Evolutionary conservation across 2,113 vertebrate species (phyloP).

Genomic region (Ia io): DNA sequence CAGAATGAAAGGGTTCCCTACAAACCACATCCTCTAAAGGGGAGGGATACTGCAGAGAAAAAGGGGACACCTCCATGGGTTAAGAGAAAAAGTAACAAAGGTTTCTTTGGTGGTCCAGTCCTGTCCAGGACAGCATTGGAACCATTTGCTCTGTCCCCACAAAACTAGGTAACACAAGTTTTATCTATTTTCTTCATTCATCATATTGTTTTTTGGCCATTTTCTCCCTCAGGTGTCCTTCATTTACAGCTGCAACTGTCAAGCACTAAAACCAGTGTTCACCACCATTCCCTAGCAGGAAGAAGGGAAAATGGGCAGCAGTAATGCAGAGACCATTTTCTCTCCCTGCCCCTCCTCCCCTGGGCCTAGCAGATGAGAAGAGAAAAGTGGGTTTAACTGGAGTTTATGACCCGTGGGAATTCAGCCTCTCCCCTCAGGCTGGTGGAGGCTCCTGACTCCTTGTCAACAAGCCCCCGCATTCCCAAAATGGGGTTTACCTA

Average conservation of each 20-base stretch:
- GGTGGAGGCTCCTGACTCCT: background rate
- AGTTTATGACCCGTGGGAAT: background rate
- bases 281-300: background rate
- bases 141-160: background rate
- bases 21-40: background rate
- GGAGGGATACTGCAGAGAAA: background rate
- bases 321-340: background rate
- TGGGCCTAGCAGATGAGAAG: background rate
- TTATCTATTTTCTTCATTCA: background rate
- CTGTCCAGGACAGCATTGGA: background rate
- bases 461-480: background rate
- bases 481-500: background rate
- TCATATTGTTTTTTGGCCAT: background rate
- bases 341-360: background rate
- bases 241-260: rapidly evolving
- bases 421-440: background rate
- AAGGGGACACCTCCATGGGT: background rate
- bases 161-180: background rate
- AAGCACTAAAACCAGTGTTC: rapidly evolving
- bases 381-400: background rate
- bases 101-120: background rate
- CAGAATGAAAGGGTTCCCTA: background rate
- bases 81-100: background rate
- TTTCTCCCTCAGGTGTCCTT: background rate
- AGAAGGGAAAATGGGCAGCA: background rate